Base-by-base conservation (phyloP, 2,113 vertebrate species). In the Hippopotamus amphibius region DNA sequence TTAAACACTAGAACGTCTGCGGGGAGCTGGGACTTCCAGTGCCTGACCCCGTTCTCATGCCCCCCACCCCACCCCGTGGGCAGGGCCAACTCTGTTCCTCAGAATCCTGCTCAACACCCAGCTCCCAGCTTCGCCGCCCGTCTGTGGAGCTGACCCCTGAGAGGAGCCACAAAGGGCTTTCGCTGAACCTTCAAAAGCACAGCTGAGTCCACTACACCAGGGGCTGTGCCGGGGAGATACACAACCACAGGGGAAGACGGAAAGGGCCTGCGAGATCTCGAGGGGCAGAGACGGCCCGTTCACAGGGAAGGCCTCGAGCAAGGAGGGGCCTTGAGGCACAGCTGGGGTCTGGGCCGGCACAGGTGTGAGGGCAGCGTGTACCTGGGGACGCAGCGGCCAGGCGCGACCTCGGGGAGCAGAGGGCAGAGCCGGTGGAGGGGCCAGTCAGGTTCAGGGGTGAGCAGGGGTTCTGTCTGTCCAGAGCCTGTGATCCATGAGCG, bases 41-140 rank as follows among this genome's bases (percentile, higher is more conserved):
- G 55, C 33, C 74, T 19, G 43, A 53, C 43, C 19, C n/a, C 43
- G 13, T 19, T 50, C 33, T 50, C 26, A 24, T 1, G 10, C 0
- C 2, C 46, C 28, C 19, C 6, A 1, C 5, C 0, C 6, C 16
- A 4, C 2, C 0, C 6, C 3, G 22, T 28, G 37, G 53, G 17
- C 53, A 46, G 61, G 9, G 28, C 21, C 87, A 28, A 33, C 24
- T n/a, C 82, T 86, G 37, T 3, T 53, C 7, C 14, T 61, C 9
- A 30, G 48, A 53, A 28, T n/a, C 53, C 43, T 68, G 41, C 41
- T 89, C 65, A n/a, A 74, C 14, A 69, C 28, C 72, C 66, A 90
- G 24, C 37, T 24, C n/a, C 57, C 86, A 69, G n/a, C 4, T 65
- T 59, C 22, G 80, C 11, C 30, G 33, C 24, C 3, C 2, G 59